Evolutionary conservation across 2,113 vertebrate genomes (phyloP), one percentile per base, ranked within the genome.

Genomic region (Lophius piscatorius): DNA sequence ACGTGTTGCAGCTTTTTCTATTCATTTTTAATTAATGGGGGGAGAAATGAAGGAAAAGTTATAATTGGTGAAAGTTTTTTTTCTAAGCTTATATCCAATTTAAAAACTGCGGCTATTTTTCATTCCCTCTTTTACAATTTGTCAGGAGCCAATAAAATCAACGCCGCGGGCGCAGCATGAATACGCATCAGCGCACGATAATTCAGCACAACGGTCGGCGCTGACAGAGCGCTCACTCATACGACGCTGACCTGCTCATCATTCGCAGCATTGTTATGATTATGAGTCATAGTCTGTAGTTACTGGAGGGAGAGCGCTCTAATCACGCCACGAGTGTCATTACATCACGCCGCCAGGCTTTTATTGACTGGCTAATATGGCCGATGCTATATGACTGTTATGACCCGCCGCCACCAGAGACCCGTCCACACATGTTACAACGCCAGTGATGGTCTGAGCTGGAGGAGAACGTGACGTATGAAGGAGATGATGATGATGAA

Each of bases 181-280:
- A 64, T 11, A 26, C 65, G 65, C 58, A 65, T 65, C 67, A 75
- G 35, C 47, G 21, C 58, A 49, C 47, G 70, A 42, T 73, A 24
- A 87, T 73, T 83, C 46, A 82, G 17, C 31, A 28, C n/a, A 33
- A 28, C 72, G 74, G 85, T 87, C 87, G 82, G 61, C 71, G 49
- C 17, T 65, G 83, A 80, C 83, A 79, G 77, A 82, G 66, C 74
- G 57, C 82, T 65, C 22, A 59, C 88, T 88, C 87, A 91, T 91
- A 92, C 93, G 88, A 91, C 88, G 92, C 90, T 93, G 92, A 94
- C 92, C 92, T 88, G 88, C 87, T 92, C 81, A 92, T 95, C 91
- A 93, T 94, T 93, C 92, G 90, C 92, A 78, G 91, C 87, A 81
- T 91, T 93, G 90, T 94, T 93, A 94, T 94, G 94, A 95, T 94